These are phyloP conservation scores for Atrina japonica DNA, from an alignment of 2,888 invertebrate species.

Conservation along the genomic window DNA sequence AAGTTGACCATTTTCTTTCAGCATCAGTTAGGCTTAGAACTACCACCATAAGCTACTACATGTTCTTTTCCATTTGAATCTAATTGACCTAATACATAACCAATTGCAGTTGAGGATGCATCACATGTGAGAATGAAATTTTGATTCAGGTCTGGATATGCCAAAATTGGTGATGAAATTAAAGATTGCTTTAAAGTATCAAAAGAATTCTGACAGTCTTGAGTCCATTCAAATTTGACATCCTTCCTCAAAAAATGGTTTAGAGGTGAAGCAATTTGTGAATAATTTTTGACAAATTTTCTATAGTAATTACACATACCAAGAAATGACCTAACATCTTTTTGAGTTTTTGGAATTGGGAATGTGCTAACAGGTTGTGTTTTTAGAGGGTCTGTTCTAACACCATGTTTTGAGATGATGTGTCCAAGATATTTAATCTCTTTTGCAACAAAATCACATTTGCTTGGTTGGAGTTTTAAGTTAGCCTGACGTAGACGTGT, in stretches of 20 bases:
- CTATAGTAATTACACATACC: conserved; percentile 56
- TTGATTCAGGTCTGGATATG: conserved; percentile 23
- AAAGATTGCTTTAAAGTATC: conserved; percentile 31
- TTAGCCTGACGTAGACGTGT: conserved; percentile 41
- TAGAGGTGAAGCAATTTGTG: conserved; percentile 43
- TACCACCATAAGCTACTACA: conserved; percentile 50
- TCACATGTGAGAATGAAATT: conserved; percentile 14
- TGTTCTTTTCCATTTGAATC: conserved; percentile 39
- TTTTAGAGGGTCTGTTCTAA: conserved; percentile 41
- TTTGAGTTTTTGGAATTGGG: conserved; percentile 43
- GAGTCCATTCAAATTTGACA: conserved; percentile 9
- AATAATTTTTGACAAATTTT: conserved; percentile 44
- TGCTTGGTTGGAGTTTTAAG: conserved; percentile 49
- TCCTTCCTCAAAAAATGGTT: conserved; percentile 22
- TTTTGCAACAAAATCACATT: conserved; percentile 46
- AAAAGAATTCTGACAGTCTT: conserved; percentile 17
- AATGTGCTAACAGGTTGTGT: conserved; percentile 41
- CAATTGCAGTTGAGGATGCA: conserved; percentile 34
- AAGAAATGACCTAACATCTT: conserved; percentile 50
- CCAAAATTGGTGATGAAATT: conserved; percentile 12
- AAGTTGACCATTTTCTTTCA: conserved; percentile 22
- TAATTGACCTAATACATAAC: conserved; percentile 40
- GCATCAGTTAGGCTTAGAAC: conserved; percentile 21
- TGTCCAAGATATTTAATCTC: conserved; percentile 51
- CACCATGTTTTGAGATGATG: conserved; percentile 46